A percentile compares a stretch with the other conserved stretches of the same genome.
These are phyloP conservation scores for Kryphioiulus occultus DNA, from an alignment of 2,888 invertebrate genomes.

Conservation along the genomic window DNA sequence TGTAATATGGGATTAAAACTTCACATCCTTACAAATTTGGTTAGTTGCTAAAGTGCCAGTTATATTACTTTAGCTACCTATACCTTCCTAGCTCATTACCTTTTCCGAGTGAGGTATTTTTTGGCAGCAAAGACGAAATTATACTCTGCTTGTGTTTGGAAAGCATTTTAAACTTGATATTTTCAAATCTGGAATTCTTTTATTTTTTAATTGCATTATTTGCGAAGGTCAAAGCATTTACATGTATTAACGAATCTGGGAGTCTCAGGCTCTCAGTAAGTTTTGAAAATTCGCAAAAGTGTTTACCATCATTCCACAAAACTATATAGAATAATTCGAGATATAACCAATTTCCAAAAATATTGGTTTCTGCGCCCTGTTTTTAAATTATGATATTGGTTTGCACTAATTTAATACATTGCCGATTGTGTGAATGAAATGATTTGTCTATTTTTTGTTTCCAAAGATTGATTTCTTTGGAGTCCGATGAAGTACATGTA, in stretches of 20 bases:
- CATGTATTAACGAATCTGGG: too few relatives aligned
- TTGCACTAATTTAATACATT: background rate
- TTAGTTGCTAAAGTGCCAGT: background rate
- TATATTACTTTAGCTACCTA: too few relatives aligned
- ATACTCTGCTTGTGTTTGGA: too few relatives aligned
- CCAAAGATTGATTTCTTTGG: background rate
- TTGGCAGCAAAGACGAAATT: too few relatives aligned
- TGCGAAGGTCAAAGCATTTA: background rate
- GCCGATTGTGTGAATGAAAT: background rate
- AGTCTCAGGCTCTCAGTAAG: too few relatives aligned
- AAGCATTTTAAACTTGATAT: background rate
- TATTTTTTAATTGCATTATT: background rate
- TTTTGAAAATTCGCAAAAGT: too few relatives aligned
- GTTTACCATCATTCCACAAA: background rate
- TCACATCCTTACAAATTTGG: background rate
- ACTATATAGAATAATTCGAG: background rate
- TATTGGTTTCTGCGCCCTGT: background rate
- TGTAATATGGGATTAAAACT: too few relatives aligned
- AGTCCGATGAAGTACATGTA: background rate
- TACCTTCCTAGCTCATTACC: too few relatives aligned
- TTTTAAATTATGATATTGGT: background rate
- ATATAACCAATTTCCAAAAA: background rate
- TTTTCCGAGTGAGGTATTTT: too few relatives aligned
- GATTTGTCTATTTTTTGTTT: background rate
- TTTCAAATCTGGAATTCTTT: background rate